Conservation (phyloP, 1,140 invertebrate species). For the Lordiphosa clarofinis region DNA sequence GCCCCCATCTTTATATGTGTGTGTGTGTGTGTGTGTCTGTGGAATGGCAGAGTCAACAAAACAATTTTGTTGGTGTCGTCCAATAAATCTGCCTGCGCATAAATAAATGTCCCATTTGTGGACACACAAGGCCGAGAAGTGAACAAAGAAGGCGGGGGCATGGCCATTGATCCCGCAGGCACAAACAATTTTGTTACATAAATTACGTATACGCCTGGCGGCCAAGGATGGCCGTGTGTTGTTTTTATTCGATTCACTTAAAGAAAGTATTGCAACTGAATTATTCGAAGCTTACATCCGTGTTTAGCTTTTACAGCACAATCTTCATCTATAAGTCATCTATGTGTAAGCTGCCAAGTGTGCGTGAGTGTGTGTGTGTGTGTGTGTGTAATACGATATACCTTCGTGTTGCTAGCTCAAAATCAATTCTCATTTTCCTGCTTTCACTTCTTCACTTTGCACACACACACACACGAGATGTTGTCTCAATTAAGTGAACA, state of each 20-base stretch:
- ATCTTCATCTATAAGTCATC: no score
- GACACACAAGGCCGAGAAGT: conserved; percentile 5
- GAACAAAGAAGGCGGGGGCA: not conserved
- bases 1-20: not conserved
- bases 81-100: conserved; percentile 9
- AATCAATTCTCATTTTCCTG: not conserved
- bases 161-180: not conserved
- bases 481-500: conserved; percentile 20
- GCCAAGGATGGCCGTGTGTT: not conserved
- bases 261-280: no score
- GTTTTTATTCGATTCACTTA: no score
- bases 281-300: no score
- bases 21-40: no score
- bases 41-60: no score
- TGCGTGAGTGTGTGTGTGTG: no score
- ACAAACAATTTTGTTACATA: conserved; percentile 4
- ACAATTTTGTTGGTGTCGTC: conserved; percentile 3
- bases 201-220: conserved; percentile 2
- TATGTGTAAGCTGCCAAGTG: no score
- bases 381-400: no score
- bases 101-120: conserved; percentile 4
- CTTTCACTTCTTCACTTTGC: conserved; percentile 1
- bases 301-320: no score
- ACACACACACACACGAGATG: not conserved
- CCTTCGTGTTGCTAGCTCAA: no score